A percentile compares a stretch with the other conserved stretches of the same genome.
phyloP scores from a whole-genome alignment of 2,888 invertebrate genomes.

The Agonum fuliginosum region DNA sequence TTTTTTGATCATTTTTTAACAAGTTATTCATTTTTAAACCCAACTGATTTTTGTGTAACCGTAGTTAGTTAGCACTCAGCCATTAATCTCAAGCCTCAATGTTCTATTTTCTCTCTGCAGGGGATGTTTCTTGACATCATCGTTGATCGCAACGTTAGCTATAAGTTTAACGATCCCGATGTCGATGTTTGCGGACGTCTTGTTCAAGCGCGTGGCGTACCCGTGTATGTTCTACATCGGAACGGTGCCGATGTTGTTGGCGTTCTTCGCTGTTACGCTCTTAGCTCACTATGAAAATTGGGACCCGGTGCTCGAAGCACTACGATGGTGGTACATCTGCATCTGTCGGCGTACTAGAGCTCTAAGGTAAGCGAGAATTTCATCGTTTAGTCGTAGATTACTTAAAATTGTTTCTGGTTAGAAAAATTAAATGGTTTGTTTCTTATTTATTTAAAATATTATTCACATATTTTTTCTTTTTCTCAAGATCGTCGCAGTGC shows the following conservation, averaged over 20 bases:
- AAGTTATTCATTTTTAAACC: no score
- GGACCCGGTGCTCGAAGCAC: slow-evolving; percentile 82
- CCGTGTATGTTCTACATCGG: slow-evolving; percentile 85
- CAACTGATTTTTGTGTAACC: no score
- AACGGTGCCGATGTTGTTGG: slow-evolving; percentile 84
- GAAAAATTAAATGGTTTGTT: no score
- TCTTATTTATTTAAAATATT: no score
- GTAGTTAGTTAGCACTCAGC: no score
- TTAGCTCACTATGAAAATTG: slow-evolving; percentile 87
- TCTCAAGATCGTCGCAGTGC: no score
- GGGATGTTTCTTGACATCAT: slow-evolving; percentile 96
- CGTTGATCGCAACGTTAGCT: slow-evolving; percentile 90
- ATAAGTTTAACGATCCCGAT: slow-evolving; percentile 92
- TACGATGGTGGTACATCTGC: slow-evolving; percentile 74
- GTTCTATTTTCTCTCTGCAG: slow-evolving; percentile 73
- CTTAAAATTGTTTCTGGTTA: no score
- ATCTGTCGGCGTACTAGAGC: slow-evolving; percentile 73
- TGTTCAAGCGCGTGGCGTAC: slow-evolving; percentile 81
- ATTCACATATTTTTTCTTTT: no score
- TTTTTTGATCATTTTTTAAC: no score
- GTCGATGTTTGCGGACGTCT: slow-evolving; percentile 89
- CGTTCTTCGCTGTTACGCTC: slow-evolving; percentile 82
- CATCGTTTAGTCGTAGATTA: slow-evolving; percentile 32
- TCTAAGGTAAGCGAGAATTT: slow-evolving; percentile 71
- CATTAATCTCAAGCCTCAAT: no score